Evolutionary conservation across 2,113 vertebrate species (phyloP), one percentile per base, ranked within the genome.

Genomic region (Aegithalos caudatus): DNA sequence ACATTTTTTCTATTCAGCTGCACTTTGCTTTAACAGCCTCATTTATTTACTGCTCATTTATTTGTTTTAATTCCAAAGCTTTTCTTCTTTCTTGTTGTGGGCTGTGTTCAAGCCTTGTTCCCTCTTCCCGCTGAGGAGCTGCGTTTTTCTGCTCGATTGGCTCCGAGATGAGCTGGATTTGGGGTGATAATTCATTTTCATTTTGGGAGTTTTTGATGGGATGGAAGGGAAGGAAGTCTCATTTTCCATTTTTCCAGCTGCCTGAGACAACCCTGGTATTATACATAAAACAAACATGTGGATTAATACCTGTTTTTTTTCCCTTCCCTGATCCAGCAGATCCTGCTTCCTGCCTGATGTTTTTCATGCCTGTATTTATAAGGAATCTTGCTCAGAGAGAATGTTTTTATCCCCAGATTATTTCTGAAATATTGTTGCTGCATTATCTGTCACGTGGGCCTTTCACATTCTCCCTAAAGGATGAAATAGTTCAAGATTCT

Each of bases 21-120:
- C 81, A 54, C 24, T 93, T 93, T 21, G 54, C 82, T 92, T 90
- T 80, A 93, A 50, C 60, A 83, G 79, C 27, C 25, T 73, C 58
- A 86, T 97, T 94, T 95, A 83, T 95, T 95, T 88, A 86, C 91
- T 60, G 50, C 35, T 84, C 86, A 12, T 88, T 91, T 95, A 67
- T 92, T 94, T 95, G 42, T 88, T 94, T 94, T 74, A 57, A 62
- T 92, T 81, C 78, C 71, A 86, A 81, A 88, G 54, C 86, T 67
- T 88, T 94, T 83, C 82, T 88, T 37, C 79, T 78, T 37, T 21
- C 76, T 62, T 35, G 8, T 54, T 14, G n/a, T 21, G 90, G 38
- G 62, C 71, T 92, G 42, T 40, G 64, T 29, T 86, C 47, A 12
- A 14, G 9, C 35, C 22, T 65, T 28, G 28, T 42, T 87, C 70